phyloP scores from a whole-genome alignment of 2,888 invertebrate species.

The Pristionchus maxplancki region DNA sequence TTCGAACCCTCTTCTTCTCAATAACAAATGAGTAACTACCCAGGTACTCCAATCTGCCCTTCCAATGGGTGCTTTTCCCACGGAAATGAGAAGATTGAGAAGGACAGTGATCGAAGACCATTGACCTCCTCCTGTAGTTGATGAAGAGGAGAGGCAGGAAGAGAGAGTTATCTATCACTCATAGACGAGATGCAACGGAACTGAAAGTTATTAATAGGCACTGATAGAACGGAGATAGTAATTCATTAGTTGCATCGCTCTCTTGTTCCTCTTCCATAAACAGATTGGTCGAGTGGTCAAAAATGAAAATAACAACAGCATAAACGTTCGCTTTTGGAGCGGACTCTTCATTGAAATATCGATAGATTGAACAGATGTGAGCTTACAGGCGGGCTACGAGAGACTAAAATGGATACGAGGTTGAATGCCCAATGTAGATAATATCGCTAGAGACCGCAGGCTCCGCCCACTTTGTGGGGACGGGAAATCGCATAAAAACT shows the following conservation, averaged over 20 bases:
- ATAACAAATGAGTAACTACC: neutral
- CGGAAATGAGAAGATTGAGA: neutral
- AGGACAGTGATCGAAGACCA: neutral
- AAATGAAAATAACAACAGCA: neutral
- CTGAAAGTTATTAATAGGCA: neutral
- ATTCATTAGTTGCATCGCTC: neutral
- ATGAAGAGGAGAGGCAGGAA: neutral
- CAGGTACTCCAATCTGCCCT: neutral
- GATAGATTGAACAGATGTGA: neutral
- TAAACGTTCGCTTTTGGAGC: neutral
- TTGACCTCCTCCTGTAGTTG: neutral
- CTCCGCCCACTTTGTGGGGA: too few species aligned
- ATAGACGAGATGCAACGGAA: neutral
- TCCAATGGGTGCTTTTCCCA: neutral
- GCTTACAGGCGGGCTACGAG: too few species aligned
- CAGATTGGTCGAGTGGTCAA: neutral
- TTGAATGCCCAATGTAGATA: too few species aligned
- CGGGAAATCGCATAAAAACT: too few species aligned
- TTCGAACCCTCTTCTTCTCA: neutral
- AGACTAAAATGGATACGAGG: too few species aligned
- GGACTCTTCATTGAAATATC: neutral
- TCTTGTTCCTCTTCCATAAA: constrained; percentile 4
- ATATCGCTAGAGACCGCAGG: too few species aligned
- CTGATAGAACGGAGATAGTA: neutral
- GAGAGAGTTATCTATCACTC: neutral